Evolutionary conservation across 2,888 invertebrate genomes (phyloP), one percentile per base, ranked within the genome.

Genomic region (Macrosiphum euphorbiae): DNA sequence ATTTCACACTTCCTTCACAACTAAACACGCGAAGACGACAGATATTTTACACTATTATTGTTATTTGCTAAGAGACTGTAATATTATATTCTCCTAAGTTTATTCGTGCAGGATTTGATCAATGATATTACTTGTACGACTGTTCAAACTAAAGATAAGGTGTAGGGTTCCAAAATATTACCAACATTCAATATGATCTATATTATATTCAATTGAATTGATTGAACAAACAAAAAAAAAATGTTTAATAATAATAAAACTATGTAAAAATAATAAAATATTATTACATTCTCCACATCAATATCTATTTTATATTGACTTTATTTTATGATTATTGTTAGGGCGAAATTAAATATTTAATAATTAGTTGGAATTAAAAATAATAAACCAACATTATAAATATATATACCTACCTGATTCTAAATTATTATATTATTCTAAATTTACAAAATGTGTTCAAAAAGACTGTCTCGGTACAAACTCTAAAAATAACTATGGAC

Each of bases 41-140:
- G 78, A 78, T 78, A 78, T 78, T 78, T 78, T 78, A 78, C 35
- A 78, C 35, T 78, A 78, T 41, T 78, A 41, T 78, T 78, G 78
- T 41, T 78, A 78, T 78, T 78, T 78, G 7, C 78, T 78, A 78
- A 78, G 35, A 78, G 8, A 78, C 35, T 78, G 20, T 78, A 58
- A 58, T 58, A 78, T 35, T 78, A 41, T 78, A 41, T 78, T 78
- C 78, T 35, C 8, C 20, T 35, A 78, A 78, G 78, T 78, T 78
- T 78, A 78, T 78, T 35, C 78, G 78, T 35, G 35, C 8, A 78
- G 35, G 8, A 78, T 78, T 78, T 78, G 78, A 78, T 35, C 78
- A 78, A 78, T 78, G 78, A 78, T 78, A 78, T 78, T 78, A 20
- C 78, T 78, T 20, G 20, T 41, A 78, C 35, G 35, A 24, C 35